Percentiles rank a stretch among this genome's conserved stretches.
These are phyloP conservation scores for Anoplolepis gracilipes DNA, from an alignment of 1,140 invertebrate species.

Conservation along the genomic window DNA sequence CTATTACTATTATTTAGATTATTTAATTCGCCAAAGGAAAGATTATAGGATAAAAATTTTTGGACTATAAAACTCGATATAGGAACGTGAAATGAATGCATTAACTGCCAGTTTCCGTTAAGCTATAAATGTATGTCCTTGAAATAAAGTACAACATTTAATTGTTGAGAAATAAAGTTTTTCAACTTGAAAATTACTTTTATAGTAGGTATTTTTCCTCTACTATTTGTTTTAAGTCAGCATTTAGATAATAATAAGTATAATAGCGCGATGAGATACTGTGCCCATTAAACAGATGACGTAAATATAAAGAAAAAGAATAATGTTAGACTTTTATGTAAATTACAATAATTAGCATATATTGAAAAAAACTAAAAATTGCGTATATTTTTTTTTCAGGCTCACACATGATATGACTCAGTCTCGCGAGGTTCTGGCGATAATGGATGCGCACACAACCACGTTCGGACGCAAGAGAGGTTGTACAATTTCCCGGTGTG, in stretches of 20 bases:
- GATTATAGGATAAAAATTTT: no score
- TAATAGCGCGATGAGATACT: not conserved
- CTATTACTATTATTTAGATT: no score
- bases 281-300: not conserved
- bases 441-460: slow-evolving; percentile 83
- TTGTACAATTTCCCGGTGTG: slow-evolving; percentile 84
- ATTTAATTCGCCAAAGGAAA: no score
- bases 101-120: no score
- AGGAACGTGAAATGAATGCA: not conserved
- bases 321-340: not conserved
- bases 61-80: no score
- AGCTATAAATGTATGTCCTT: no score
- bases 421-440: slow-evolving; percentile 81
- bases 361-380: not conserved
- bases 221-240: no score
- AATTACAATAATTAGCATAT: not conserved
- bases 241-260: not conserved
- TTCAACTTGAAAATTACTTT: no score
- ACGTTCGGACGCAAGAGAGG: slow-evolving; percentile 83
- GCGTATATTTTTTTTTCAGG: slow-evolving; percentile 48
- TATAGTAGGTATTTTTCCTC: no score
- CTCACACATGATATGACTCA: slow-evolving; percentile 80
- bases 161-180: no score
- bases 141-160: no score
- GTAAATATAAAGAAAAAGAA: not conserved